Percentiles rank a stretch among this genome's conserved stretches.
Conservation (phyloP, 2,888 invertebrate genomes). For the Apodemia hepburni region DNA sequence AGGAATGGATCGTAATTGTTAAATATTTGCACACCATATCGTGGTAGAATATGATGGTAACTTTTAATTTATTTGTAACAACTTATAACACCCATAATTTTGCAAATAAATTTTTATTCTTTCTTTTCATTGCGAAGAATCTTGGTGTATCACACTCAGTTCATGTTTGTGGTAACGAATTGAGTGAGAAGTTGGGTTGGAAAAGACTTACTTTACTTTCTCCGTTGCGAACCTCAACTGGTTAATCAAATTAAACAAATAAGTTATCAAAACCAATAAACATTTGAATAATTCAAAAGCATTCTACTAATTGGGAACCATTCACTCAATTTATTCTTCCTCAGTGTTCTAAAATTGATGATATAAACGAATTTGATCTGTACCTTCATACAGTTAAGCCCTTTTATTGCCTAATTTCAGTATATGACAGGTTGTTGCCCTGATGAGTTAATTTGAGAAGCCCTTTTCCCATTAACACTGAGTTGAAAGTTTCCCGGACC, state of each 20-base stretch:
- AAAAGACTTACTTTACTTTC: not conserved
- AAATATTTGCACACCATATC: no score
- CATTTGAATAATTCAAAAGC: constrained; percentile 7
- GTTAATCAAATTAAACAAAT: constrained; percentile 1
- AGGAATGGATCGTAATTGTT: no score
- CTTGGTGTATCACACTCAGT: no score
- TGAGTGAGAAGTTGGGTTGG: no score
- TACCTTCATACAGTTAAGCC: not conserved
- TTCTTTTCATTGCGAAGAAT: no score
- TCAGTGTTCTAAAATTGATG: not conserved
- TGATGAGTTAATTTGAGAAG: not conserved
- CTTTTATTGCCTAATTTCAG: constrained; percentile 2
- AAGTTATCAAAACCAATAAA: constrained; percentile 12
- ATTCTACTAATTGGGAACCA: constrained; percentile 3
- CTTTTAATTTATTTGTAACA: no score
- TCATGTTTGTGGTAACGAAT: no score
- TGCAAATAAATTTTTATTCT: no score
- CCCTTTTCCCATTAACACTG: constrained; percentile 4
- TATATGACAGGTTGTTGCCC: constrained; percentile 9
- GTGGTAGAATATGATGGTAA: no score
- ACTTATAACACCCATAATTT: no score
- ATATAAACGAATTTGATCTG: constrained; percentile 13
- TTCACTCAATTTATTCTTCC: constrained; percentile 2
- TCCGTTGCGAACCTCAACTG: not conserved
- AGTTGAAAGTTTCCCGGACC: not conserved